A percentile compares a stretch with the other conserved stretches of the same genome.
These are phyloP conservation scores for Diadophis punctatus DNA, from an alignment of 2,113 vertebrate genomes.

Conservation along the genomic window DNA sequence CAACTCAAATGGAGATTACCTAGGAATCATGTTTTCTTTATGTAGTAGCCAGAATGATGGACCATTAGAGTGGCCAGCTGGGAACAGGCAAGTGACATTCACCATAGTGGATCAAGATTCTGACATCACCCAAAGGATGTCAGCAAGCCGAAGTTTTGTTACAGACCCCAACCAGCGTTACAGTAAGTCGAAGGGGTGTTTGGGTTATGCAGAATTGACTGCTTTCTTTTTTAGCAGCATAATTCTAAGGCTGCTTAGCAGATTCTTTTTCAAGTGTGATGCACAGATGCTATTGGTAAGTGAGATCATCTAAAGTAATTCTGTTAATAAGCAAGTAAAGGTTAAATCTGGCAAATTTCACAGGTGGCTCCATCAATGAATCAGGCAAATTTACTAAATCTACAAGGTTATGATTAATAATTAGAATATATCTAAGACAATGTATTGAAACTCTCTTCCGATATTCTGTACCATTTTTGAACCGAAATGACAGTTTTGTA, in stretches of 20 bases:
- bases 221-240: neutral
- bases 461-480: neutral
- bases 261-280: neutral
- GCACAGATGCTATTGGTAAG: neutral
- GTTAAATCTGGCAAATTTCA: neutral
- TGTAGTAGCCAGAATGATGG: conserved; percentile 82
- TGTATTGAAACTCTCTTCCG: neutral
- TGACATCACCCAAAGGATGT: conserved; percentile 80
- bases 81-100: conserved; percentile 77
- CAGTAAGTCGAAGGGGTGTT: conserved; percentile 21
- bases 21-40: conserved; percentile 76
- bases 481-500: neutral
- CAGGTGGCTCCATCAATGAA: neutral
- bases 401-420: neutral
- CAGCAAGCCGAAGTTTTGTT: conserved; percentile 78
- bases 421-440: neutral
- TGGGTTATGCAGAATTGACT: neutral
- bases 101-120: conserved; percentile 87
- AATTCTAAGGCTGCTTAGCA: neutral
- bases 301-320: neutral
- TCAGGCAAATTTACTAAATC: neutral
- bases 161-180: conserved; percentile 56
- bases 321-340: neutral
- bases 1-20: conserved; percentile 53
- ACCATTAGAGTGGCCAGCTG: conserved; percentile 82